These are phyloP conservation scores for Capreolus pygargus DNA, from an alignment of 2,113 vertebrate species.

Conservation along the genomic window DNA sequence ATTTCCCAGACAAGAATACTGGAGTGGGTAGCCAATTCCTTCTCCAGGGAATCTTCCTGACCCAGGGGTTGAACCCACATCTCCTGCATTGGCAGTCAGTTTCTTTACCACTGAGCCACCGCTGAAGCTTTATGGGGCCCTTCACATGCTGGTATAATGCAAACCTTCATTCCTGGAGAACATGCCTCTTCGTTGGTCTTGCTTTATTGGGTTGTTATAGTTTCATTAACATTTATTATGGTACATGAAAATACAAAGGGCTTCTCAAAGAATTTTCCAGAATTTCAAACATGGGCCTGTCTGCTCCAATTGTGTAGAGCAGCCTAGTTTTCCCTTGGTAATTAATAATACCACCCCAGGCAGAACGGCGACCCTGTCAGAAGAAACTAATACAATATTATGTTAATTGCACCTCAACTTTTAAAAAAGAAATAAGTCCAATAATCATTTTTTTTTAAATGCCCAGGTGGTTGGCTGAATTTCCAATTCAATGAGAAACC, in stretches of 20 bases:
- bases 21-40: neutral
- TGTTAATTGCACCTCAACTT: neutral
- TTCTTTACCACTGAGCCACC: neutral
- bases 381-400: neutral
- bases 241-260: neutral
- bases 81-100: neutral
- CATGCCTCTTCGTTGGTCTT: neutral
- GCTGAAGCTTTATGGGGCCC: neutral
- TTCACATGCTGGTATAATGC: neutral
- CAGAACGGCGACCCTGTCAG: neutral
- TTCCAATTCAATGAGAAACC: neutral
- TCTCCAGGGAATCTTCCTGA: neutral
- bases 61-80: neutral
- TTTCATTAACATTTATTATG: neutral
- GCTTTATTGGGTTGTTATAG: neutral
- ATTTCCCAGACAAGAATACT: neutral
- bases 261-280: neutral
- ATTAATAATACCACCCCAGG: neutral
- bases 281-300: neutral
- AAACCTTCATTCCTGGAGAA: neutral
- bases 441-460: neutral
- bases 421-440: neutral
- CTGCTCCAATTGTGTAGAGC: neutral
- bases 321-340: neutral
- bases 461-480: neutral